Evolutionary conservation across 2,797 vertebrate species (phyloP).

Genomic region (Cephalopachus bancanus): DNA sequence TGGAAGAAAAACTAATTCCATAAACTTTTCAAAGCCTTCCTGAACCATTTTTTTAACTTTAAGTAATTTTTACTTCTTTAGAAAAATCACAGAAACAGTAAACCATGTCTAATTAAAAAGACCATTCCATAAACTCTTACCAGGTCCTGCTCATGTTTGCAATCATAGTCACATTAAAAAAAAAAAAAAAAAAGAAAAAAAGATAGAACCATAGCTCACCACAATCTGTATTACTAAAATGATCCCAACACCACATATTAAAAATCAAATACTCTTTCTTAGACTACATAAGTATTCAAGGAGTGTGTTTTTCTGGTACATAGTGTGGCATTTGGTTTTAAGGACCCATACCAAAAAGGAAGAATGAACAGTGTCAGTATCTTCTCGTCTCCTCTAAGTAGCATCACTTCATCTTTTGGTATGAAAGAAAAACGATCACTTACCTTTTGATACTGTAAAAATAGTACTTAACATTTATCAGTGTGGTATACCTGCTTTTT

Average conservation of each 20-base stretch:
- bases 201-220: not conserved
- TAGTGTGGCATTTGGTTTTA: slow-evolving; percentile 73
- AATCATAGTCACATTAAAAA: not conserved
- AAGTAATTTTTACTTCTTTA: slow-evolving; percentile 35
- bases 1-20: not conserved
- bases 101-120: slow-evolving; percentile 16
- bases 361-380: slow-evolving; percentile 77
- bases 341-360: slow-evolving; percentile 70
- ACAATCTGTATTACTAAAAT: not conserved
- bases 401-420: slow-evolving; percentile 87
- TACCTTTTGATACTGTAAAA: slow-evolving; percentile 90
- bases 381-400: slow-evolving; percentile 85
- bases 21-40: slow-evolving; percentile 18
- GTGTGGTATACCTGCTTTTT: slow-evolving; percentile 88
- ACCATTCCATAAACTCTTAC: not conserved
- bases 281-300: slow-evolving; percentile 64
- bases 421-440: slow-evolving; percentile 89
- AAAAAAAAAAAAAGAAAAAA: not conserved
- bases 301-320: slow-evolving; percentile 60
- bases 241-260: not conserved
- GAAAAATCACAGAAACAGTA: slow-evolving; percentile 40
- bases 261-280: not conserved
- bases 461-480: slow-evolving; percentile 92
- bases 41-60: not conserved
- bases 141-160: not conserved